A percentile compares a stretch with the other conserved stretches of the same genome.
These are phyloP conservation scores for Palloptera scutellata DNA, from an alignment of 2,888 invertebrate species.

Conservation along the genomic window DNA sequence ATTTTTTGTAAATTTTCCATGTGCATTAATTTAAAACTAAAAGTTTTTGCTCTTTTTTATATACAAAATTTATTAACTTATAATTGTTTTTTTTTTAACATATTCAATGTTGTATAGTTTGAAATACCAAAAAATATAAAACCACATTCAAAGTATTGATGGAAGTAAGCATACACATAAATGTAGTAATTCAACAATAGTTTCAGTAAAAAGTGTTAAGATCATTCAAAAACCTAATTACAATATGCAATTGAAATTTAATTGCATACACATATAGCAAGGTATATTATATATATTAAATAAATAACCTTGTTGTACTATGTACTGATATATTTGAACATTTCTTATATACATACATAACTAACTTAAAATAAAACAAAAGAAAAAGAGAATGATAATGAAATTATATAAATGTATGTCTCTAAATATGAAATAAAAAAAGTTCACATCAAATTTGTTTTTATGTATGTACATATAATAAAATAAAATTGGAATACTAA, in stretches of 20 bases:
- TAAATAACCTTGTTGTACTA: conserved; percentile 49
- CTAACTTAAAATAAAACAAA: conserved; percentile 30
- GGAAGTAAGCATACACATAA: neutral
- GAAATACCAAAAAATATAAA: conserved; percentile 30
- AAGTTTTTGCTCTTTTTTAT: conserved; percentile 44
- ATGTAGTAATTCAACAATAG: too few species aligned
- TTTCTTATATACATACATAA: conserved; percentile 53
- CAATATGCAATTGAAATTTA: too few species aligned
- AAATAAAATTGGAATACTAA: neutral
- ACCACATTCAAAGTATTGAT: conserved; percentile 23
- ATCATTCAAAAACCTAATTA: too few species aligned
- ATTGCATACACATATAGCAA: too few species aligned
- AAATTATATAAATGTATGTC: conserved; percentile 54
- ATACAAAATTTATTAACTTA: neutral
- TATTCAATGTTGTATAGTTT: conserved; percentile 49
- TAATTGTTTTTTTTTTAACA: conserved; percentile 15
- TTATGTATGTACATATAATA: conserved; percentile 5
- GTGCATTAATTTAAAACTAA: conserved; percentile 59
- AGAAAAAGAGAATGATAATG: neutral
- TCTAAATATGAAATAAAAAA: conserved; percentile 55
- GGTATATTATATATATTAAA: neutral
- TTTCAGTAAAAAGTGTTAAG: too few species aligned
- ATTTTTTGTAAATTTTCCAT: conserved; percentile 40
- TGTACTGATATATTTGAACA: conserved; percentile 44
- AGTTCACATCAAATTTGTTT: conserved; percentile 41